Percentiles rank a stretch among this genome's conserved stretches.
These are phyloP conservation scores for Epinephelus cyanopodus DNA, from an alignment of 2,113 vertebrate species.

Conservation along the genomic window DNA sequence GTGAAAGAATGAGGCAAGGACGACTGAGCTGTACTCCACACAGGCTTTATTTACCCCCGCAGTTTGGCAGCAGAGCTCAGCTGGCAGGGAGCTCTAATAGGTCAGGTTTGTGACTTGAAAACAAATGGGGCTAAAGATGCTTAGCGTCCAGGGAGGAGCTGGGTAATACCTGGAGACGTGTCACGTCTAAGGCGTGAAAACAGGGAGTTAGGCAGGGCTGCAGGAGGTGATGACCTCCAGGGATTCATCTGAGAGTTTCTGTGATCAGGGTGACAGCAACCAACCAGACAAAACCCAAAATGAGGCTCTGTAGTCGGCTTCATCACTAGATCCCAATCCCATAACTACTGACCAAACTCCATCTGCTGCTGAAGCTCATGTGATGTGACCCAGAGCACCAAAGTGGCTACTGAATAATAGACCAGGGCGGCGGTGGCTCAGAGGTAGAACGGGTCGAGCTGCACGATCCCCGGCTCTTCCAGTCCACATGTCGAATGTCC, in stretches of 20 bases:
- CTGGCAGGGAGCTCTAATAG: conserved; percentile 39
- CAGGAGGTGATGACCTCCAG: too few species aligned
- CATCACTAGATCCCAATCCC: not conserved
- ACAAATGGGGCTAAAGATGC: conserved; percentile 31
- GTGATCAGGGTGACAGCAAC: not conserved
- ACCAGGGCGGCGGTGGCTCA: too few species aligned
- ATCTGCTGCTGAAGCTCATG: not conserved
- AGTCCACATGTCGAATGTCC: too few species aligned
- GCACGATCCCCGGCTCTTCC: too few species aligned
- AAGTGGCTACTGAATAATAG: too few species aligned
- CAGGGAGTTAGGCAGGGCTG: not conserved
- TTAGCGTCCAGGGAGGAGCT: not conserved
- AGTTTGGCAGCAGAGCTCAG: conserved; percentile 47
- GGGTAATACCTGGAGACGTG: not conserved
- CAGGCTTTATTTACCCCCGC: conserved; percentile 47
- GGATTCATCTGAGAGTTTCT: not conserved
- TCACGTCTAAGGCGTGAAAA: not conserved
- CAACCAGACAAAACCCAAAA: not conserved
- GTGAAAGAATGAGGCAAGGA: conserved; percentile 38
- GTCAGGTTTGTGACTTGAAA: conserved; percentile 38
- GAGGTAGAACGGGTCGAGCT: too few species aligned
- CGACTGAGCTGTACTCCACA: conserved; percentile 27
- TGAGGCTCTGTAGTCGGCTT: not conserved
- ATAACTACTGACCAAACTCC: not conserved
- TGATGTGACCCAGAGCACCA: too few species aligned